Base-by-base conservation (phyloP, 2,888 invertebrate species). In the Creontiades dilutus region DNA sequence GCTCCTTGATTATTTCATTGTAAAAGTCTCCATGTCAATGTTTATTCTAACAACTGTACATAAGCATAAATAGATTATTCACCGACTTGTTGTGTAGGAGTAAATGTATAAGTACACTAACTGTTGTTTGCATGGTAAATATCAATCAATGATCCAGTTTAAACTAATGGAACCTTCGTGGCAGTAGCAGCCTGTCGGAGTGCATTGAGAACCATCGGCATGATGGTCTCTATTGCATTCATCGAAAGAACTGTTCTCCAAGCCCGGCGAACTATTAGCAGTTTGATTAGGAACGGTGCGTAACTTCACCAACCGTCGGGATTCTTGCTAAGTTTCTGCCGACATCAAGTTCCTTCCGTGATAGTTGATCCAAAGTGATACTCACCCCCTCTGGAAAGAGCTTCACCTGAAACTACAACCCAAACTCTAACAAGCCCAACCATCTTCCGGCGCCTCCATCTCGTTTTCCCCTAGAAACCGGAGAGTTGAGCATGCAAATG, bases 401-500 rank as follows among this genome's bases (percentile, higher is more conserved):
- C 76, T 16, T 46, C 57, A 85, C 57, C 85, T 57, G 61, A 61
- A 85, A 85, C 82, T 82, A 52, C 85, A 4, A 11, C 57, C 55
- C 61, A 85, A 85, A 52, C 55, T 85, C 61, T 68, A 82, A 82
- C 85, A 85, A 85, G 57, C 37, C 61, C 37, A n/a, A 84, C 14
- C 85, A 57, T 85, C 85, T 85, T 57, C 61, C 23, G 61, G 82
- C 23, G 37, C 37, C 27, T 85, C 61, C 0, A 85, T 23, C 55
- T 28, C 52, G 85, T 55, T 28, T 52, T 55, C 47, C 78, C 46
- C 46, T 16, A 46, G 82, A 52, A 85, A 85, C 85, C 57, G 23
- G 55, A 57, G 57, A 57, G 85, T n/a, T 19, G 85, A 61, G 85
- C 37, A 85, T 85, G 85, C 85, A 85, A 85, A 85, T 85, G 85